Percentiles rank a stretch among this genome's conserved stretches.
These are phyloP conservation scores for Oscheius sp. DNA, from an alignment of 2,888 invertebrate species.

Conservation along the genomic window DNA sequence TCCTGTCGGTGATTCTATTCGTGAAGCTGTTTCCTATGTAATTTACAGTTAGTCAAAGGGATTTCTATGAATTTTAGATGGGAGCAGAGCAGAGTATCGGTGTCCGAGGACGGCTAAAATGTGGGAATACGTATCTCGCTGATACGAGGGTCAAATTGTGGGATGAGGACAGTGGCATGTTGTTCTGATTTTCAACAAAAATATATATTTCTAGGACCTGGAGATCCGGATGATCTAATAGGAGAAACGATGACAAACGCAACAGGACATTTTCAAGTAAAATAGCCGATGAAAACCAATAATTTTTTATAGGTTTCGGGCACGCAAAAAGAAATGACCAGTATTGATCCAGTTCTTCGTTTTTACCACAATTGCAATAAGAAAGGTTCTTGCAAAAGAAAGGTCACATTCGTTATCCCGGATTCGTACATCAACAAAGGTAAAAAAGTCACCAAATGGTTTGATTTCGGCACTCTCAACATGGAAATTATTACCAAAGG, in stretches of 20 bases:
- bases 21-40: conserved; percentile 34
- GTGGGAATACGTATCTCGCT: conserved; percentile 40
- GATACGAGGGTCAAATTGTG: conserved; percentile 52
- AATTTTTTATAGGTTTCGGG: conserved; percentile 12
- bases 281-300: not conserved
- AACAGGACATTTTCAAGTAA: conserved; percentile 23
- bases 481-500: conserved; percentile 54
- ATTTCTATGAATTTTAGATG: not conserved
- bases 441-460: conserved; percentile 50
- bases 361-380: conserved; percentile 52
- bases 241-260: conserved; percentile 34
- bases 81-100: conserved; percentile 43
- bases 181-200: not conserved
- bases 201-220: not conserved
- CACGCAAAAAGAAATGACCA: conserved; percentile 36
- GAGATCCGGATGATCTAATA: conserved; percentile 51
- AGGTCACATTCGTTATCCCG: conserved; percentile 55
- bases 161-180: conserved; percentile 53
- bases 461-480: conserved; percentile 53
- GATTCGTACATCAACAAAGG: conserved; percentile 54
- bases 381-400: conserved; percentile 45
- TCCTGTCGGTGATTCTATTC: conserved; percentile 29
- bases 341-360: conserved; percentile 51
- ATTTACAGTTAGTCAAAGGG: not conserved
- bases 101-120: conserved; percentile 45